Evolutionary conservation across 2,797 vertebrate genomes (phyloP), one percentile per base, ranked within the genome.

Genomic region (Takifugu rubripes): DNA sequence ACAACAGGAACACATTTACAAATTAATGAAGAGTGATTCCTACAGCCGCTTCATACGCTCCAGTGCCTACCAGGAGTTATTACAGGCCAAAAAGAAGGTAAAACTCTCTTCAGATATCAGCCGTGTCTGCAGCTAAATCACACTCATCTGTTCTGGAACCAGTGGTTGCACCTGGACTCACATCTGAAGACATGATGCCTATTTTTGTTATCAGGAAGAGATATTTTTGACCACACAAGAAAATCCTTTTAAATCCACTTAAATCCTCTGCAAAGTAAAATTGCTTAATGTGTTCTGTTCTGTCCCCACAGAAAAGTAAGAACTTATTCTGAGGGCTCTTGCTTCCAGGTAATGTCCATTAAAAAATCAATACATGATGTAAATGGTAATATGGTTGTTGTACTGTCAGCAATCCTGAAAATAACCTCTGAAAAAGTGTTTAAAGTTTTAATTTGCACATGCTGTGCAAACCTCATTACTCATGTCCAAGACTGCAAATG

Each of bases 81-180:
- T 98, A 90, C 96, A 98, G 93, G 94, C 96, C 84, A 98, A 96
- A 91, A 98, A 97, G 91, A 98, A 98, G 95, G 96, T 97, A 79
- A 54, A 52, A 10, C 31, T 33, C 25, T 61, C 24, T 15, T 49
- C 29, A 25, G 49, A 59, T 25, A 14, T 27, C 46, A 44, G 29
- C 66, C 65, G 54, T 1, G 11, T 43, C 52, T 60, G 40, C 21
- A 21, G 21, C 59, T 54, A 48, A 56, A 51, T 67, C 55, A 62
- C 7, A 49, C 52, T 58, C 1, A 43, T 33, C 31, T 33, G 31
- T 10, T 33, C 31, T 10, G 31, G 7, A 33, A 33, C 8, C 31
- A 33, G 31, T 49, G 17, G 14, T 29, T 62, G 43, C 44, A 44
- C 25, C 52, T 44, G 49, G 14, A 25, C 25, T 54, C 51, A 54